These are phyloP conservation scores for Nettapus auritus DNA, from an alignment of 2,113 vertebrate species.

Conservation along the genomic window DNA sequence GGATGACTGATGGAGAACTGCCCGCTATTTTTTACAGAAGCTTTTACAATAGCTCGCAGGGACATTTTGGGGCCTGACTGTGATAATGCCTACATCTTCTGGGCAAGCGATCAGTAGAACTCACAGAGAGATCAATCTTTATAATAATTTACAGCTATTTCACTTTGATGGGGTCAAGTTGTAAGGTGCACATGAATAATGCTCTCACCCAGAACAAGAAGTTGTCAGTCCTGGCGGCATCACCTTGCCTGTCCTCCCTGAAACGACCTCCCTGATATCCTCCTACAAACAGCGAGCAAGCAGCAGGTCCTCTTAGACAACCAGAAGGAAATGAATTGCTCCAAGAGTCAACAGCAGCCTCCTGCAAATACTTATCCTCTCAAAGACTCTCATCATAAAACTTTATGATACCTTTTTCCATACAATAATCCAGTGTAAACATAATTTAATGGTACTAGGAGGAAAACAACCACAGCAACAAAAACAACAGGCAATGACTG, in stretches of 20 bases:
- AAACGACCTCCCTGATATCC: not conserved
- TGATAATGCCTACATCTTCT: not conserved
- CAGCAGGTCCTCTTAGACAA: not conserved
- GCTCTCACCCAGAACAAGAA: not conserved
- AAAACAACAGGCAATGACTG: not conserved
- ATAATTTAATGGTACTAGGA: not conserved
- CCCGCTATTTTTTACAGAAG: not conserved
- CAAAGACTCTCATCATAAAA: not conserved
- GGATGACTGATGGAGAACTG: not conserved
- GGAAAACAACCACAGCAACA: not conserved
- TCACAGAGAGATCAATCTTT: not conserved
- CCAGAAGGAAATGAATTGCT: not conserved
- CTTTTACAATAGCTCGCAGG: not conserved
- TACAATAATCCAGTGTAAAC: not conserved
- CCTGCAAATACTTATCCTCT: not conserved
- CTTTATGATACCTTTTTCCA: not conserved
- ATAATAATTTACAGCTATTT: not conserved
- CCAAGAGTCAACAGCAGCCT: not conserved
- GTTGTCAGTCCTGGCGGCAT: not conserved
- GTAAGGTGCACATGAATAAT: not conserved
- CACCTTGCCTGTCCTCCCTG: not conserved
- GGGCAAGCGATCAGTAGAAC: not conserved
- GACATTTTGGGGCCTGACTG: not conserved
- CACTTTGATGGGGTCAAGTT: not conserved
- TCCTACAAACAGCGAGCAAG: not conserved